A percentile compares a stretch with the other conserved stretches of the same genome.
These are phyloP conservation scores for Drosophila kurseongensis DNA, from an alignment of 1,140 invertebrate genomes.

Conservation along the genomic window DNA sequence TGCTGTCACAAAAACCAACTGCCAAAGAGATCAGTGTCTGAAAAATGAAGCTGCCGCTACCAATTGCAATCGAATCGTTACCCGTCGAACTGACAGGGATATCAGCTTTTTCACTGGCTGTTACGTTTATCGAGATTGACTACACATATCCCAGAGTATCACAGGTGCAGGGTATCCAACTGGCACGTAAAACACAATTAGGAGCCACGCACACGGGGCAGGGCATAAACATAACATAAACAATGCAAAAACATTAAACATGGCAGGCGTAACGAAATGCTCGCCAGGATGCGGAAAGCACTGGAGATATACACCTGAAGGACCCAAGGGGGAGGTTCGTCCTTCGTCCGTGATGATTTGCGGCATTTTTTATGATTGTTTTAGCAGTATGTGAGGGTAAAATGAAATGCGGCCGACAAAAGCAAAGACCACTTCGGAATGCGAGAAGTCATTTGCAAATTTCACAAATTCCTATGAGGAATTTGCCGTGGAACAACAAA, in stretches of 20 bases:
- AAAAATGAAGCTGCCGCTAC: conserved; percentile 4
- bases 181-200: conserved; percentile 55
- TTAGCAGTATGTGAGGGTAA: conserved; percentile 26
- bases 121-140: neutral
- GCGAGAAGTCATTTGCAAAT: conserved; percentile 35
- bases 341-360: conserved; percentile 33
- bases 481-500: conserved; percentile 15
- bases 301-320: conserved; percentile 14
- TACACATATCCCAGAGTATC: conserved; percentile 1
- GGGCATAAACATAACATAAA: conserved; percentile 38
- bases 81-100: neutral
- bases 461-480: conserved; percentile 16
- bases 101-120: neutral
- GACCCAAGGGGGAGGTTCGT: conserved; percentile 4
- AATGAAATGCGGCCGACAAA: conserved; percentile 13
- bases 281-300: conserved; percentile 7
- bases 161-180: conserved; percentile 9
- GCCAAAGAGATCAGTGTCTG: neutral
- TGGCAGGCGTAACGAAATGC: conserved; percentile 29
- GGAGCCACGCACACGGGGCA: conserved; percentile 27
- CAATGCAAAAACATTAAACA: conserved; percentile 44
- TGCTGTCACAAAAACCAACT: conserved; percentile 6
- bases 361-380: conserved; percentile 57
- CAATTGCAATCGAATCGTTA: conserved; percentile 33
- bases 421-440: conserved; percentile 30